These are phyloP conservation scores for Sisyra nigra DNA, from an alignment of 2,888 invertebrate genomes.

Conservation along the genomic window DNA sequence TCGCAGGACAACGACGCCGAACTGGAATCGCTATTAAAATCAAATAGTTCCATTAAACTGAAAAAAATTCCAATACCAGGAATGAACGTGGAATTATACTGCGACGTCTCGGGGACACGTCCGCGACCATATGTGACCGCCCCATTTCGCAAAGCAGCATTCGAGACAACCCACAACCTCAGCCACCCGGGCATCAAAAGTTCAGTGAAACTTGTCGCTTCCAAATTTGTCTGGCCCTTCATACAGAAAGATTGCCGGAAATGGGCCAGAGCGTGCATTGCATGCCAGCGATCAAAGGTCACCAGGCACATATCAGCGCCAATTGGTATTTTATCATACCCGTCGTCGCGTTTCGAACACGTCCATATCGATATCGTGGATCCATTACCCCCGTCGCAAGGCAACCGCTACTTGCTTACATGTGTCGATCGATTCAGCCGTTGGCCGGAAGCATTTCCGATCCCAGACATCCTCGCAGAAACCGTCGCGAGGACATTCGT, in stretches of 20 bases:
- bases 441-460: too few species aligned
- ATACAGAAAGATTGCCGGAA: conserved; percentile 11
- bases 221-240: conserved; percentile 14
- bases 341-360: too few species aligned
- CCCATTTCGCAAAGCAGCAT: conserved; percentile 12
- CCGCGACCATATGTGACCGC: conserved; percentile 14
- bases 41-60: not conserved
- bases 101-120: conserved; percentile 11
- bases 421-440: too few species aligned
- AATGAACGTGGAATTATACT: conserved; percentile 9
- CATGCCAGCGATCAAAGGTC: conserved; percentile 13
- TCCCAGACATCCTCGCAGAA: too few species aligned
- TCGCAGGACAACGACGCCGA: not conserved
- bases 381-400: too few species aligned
- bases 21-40: not conserved
- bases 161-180: conserved; percentile 13
- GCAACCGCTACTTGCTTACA: too few species aligned
- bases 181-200: conserved; percentile 13
- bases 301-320: conserved; percentile 10
- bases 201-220: conserved; percentile 9
- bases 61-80: conserved; percentile 1
- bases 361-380: too few species aligned
- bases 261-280: conserved; percentile 12
- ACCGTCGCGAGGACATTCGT: too few species aligned
- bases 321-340: not conserved